Percentiles rank a stretch among this genome's conserved stretches.
phyloP scores from a whole-genome alignment of 2,113 vertebrate species.

The Leucopsar rothschildi region DNA sequence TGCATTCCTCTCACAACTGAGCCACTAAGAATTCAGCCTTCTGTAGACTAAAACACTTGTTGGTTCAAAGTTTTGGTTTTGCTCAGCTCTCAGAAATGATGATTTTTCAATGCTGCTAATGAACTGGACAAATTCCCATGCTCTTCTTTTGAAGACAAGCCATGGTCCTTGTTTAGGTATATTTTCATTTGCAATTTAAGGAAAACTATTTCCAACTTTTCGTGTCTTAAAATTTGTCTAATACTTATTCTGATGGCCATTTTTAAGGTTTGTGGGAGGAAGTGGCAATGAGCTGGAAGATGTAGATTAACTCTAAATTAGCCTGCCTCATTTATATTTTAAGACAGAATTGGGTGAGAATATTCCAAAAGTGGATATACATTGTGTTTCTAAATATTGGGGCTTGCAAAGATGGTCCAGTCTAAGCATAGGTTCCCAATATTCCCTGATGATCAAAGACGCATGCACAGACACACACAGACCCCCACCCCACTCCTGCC shows the following conservation, averaged over 20 bases:
- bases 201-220: neutral
- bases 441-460: neutral
- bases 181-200: neutral
- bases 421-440: neutral
- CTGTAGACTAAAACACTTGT: neutral
- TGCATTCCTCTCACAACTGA: neutral
- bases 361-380: neutral
- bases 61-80: neutral
- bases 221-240: neutral
- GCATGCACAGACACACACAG: accelerated
- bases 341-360: neutral
- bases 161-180: neutral
- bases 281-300: neutral
- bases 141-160: neutral
- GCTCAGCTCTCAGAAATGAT: neutral
- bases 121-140: neutral
- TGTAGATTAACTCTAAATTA: neutral
- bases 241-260: neutral
- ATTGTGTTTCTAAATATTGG: accelerated
- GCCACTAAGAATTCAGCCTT: neutral
- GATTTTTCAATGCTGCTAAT: neutral
- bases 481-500: too few species aligned
- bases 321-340: neutral
- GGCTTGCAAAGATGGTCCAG: neutral
- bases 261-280: neutral